Evolutionary conservation across 2,888 invertebrate species (phyloP).

Genomic region (Busseola fusca): DNA sequence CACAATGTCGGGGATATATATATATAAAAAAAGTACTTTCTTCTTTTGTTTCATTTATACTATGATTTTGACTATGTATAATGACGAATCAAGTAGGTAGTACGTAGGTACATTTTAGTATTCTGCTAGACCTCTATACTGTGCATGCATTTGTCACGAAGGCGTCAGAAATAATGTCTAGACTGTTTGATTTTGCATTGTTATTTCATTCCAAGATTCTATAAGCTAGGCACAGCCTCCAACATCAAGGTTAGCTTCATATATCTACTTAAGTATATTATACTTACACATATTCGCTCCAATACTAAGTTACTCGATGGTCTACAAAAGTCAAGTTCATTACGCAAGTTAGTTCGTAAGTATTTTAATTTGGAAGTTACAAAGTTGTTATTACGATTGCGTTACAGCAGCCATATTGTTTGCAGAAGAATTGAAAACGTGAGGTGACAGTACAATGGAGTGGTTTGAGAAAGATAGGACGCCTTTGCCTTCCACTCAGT

Average conservation of each 20-base stretch:
- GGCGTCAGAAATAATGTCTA: constrained; percentile 42
- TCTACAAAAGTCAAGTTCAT: constrained; percentile 50
- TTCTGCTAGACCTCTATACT: constrained; percentile 23
- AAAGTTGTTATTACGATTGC: constrained; percentile 43
- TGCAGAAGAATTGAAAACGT: constrained; percentile 55
- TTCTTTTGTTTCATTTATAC: neutral
- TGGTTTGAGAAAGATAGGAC: constrained; percentile 40
- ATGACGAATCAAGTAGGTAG: constrained; percentile 20
- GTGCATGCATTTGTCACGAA: constrained; percentile 36
- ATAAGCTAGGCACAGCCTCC: constrained; percentile 18
- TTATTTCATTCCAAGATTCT: constrained; percentile 29
- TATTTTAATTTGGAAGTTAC: constrained; percentile 54
- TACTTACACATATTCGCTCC: constrained; percentile 9
- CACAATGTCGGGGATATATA: neutral
- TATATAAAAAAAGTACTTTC: neutral
- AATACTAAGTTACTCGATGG: constrained; percentile 27
- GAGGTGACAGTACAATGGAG: constrained; percentile 55
- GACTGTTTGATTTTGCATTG: constrained; percentile 47
- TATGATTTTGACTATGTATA: constrained; percentile 20
- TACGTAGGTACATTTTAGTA: constrained; percentile 25
- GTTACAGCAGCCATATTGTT: constrained; percentile 48
- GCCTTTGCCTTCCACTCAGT: constrained; percentile 36
- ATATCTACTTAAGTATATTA: constrained; percentile 2
- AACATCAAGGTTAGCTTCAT: constrained; percentile 22
- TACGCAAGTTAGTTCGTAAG: constrained; percentile 44